phyloP scores from a whole-genome alignment of 2,113 vertebrate species.

The Eretmochelys imbricata region DNA sequence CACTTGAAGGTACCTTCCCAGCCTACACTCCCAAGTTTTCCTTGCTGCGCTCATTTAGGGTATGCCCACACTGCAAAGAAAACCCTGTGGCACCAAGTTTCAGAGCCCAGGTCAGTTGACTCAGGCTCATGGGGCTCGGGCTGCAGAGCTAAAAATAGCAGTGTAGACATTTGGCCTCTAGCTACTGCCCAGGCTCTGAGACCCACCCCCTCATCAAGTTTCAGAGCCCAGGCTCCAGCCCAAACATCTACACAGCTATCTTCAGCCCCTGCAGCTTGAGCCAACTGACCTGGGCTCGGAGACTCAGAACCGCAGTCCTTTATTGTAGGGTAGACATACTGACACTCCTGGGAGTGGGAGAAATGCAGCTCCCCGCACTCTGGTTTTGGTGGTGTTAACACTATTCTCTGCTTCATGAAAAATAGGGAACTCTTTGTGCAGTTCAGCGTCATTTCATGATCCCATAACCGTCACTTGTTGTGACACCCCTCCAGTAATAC shows the following conservation, averaged over 20 bases:
- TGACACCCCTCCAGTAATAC: accelerated
- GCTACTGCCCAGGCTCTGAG: no score
- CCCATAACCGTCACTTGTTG: accelerated
- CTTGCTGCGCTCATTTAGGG: background rate
- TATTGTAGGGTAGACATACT: no score
- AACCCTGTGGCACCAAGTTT: background rate
- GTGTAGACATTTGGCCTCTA: no score
- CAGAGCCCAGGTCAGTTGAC: background rate
- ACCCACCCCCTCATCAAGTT: no score
- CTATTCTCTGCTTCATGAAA: background rate
- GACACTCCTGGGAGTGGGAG: background rate
- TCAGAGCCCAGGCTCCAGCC: no score
- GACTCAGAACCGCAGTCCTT: no score
- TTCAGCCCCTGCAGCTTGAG: no score
- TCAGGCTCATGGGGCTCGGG: no score
- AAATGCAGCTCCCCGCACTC: background rate
- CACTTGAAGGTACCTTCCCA: background rate
- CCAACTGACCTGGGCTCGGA: no score
- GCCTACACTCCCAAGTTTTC: accelerated
- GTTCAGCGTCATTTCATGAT: background rate
- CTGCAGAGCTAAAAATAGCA: no score
- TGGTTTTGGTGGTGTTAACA: background rate
- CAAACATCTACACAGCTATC: no score
- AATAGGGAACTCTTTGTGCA: background rate
- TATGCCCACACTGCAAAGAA: background rate